phyloP scores from a whole-genome alignment of 2,113 vertebrate genomes.

The Proterorhinus semilunaris region DNA sequence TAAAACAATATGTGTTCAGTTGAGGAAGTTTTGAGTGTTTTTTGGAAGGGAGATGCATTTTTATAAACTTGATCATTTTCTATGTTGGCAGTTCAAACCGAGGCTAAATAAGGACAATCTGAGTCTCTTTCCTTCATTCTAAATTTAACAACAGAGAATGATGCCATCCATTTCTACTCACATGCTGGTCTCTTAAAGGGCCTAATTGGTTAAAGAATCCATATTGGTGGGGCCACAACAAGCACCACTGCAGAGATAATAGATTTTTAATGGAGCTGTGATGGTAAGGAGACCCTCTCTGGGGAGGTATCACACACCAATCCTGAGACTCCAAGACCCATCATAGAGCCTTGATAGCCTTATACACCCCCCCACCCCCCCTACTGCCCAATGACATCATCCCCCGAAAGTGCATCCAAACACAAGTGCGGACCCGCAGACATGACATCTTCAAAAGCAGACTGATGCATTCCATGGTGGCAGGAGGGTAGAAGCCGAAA shows the following conservation, averaged over 20 bases:
- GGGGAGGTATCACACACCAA: slow-evolving; percentile 67
- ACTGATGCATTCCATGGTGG: background rate
- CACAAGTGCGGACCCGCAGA: slow-evolving; percentile 38
- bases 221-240: slow-evolving; percentile 66
- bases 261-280: slow-evolving; percentile 76
- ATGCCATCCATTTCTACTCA: slow-evolving; percentile 25
- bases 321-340: slow-evolving; percentile 61
- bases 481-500: background rate
- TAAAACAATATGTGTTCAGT: no score
- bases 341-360: slow-evolving; percentile 51
- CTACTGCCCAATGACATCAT: slow-evolving; percentile 64
- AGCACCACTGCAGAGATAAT: slow-evolving; percentile 67
- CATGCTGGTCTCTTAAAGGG: slow-evolving; percentile 49
- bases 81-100: no score
- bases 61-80: no score
- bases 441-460: background rate
- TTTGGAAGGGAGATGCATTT: no score
- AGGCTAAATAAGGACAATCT: background rate
- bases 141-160: slow-evolving; percentile 1
- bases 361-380: slow-evolving; percentile 36
- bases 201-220: slow-evolving; percentile 72
- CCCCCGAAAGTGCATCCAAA: slow-evolving; percentile 51
- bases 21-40: no score
- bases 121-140: background rate
- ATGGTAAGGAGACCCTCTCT: slow-evolving; percentile 74